Evolutionary conservation across 2,113 vertebrate species (phyloP), one percentile per base, ranked within the genome.

Genomic region (Leptobrachium leishanense): DNA sequence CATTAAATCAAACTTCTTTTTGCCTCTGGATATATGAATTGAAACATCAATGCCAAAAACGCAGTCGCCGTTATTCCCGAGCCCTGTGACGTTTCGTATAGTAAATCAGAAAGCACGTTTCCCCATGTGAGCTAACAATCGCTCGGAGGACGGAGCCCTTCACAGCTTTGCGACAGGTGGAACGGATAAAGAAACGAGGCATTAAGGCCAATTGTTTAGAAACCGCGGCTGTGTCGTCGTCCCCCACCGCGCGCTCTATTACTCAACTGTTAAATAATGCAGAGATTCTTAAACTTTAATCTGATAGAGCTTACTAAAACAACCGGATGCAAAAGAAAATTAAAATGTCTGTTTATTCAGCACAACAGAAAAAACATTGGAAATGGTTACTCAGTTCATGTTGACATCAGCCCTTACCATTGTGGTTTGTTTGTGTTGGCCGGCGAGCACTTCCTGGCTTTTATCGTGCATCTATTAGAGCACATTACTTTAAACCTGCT

Each of bases 281-380:
- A 43, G 46, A 43, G 53, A 81, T 81, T 74, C 64, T 68, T 74
- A 74, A 63, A 68, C 13, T 74, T 50, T 66, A 74, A 81, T 81
- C 78, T 74, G 78, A 81, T 74, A 81, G 74, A 68, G 41, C 44
- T 74, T 81, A 81, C 46, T 81, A 81, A 81, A 81, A 81, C 78
- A 81, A 74, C 62, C 42, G 64, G 71, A 74, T 74, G 67, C 43
- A 81, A 55, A 43, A 81, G 78, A 81, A 81, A 81, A 74, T 81
- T 54, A 81, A 81, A 81, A 73, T 74, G 64, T 39, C 5, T 74
- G 72, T 81, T 81, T 81, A 74, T 68, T 50, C 78, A 68, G 53
- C 43, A 59, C 50, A 81, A 62, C 55, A 81, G 73, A 81, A 74
- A 74, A 68, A 80, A 65, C 78, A 81, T 43, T 81, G 78, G 78